Evolutionary conservation across 2,113 vertebrate species (phyloP), one percentile per base, ranked within the genome.

Genomic region (Tragulus kanchil): DNA sequence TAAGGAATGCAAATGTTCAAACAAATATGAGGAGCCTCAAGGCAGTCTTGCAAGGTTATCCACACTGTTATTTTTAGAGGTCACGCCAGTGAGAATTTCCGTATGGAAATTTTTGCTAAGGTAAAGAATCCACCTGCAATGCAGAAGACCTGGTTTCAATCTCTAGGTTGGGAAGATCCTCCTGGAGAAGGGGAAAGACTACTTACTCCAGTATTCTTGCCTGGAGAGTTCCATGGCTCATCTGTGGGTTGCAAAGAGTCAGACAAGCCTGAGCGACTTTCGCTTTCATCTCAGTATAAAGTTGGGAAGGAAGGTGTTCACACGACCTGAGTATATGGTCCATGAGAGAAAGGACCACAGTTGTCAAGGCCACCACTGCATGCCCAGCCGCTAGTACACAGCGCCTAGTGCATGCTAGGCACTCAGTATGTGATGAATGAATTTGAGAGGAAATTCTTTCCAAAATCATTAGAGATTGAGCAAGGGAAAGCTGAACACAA

Each of bases 381-480:
- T 58, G 8, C 4, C 58, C 21, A 92, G 25, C 23, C 77, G 4
- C 15, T 87, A 88, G n/a, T 26, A 59, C 31, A 36, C 8, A 54
- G 10, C 17, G 15, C 14, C 61, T 83, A 62, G 4, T 26, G 12
- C 11, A 8, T 23, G 45, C 19, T 58, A 71, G 45, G 8, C 31
- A 23, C 23, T 85, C 65, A 79, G n/a, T 5, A 54, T 6, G 36
- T 67, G 52, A 48, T 90, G 4, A 85, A 36, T 88, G 19, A 25
- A 42, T 61, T 75, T 81, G 31, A 95, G 62, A 90, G 10, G 58
- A 79, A 86, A 92, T 95, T 48, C 21, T 82, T 93, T 81, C 65
- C 50, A 92, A 6, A 95, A 67, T 84, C 84, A 79, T 54, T 90
- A 83, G 48, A 89, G 28, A 94, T 6, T 42, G 59, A 75, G 8